Base-by-base conservation (phyloP, 2,797 vertebrate species). In the Cuculus canorus region DNA sequence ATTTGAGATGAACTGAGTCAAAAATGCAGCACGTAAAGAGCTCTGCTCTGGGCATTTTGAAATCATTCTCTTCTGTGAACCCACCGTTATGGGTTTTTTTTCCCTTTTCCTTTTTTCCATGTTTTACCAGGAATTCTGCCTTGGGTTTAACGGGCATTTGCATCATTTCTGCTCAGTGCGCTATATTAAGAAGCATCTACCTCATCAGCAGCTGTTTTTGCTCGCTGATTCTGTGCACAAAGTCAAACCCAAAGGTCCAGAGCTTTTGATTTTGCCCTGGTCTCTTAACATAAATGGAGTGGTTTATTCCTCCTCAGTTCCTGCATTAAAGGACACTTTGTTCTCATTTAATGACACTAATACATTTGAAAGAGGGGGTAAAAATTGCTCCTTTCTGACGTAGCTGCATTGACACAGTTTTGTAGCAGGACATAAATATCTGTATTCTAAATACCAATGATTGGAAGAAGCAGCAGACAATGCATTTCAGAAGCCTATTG, bases 121-220 rank as follows among this genome's bases (percentile, higher is more conserved):
- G 11, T 95, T 95, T 94, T 88, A 82, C 63, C 28, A 79, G 64
- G 60, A 93, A 92, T 71, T 84, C 57, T 77, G 10, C 80, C 2
- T 66, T 53, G 65, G 64, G 56, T 81, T 89, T 87, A 91, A 82
- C 65, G 91, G 82, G 37, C 2, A 1, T 27, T 94, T 93, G 71
- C 54, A 92, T 86, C 2, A 69, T 92, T 87, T 89, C 50, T 82
- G 78, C 61, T 57, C 75, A 77, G 2, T 80, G 41, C 77, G 48
- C 92, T 93, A 37, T 81, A 69, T 54, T 92, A 87, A 89, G 82
- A 59, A 88, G 22, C 24, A 83, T 63, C 50, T 86, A 92, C 69
- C 64, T 87, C 90, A 91, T 73, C 81, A 95, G 75, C 83, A 92
- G 93, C 76, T 94, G 85, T 82, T 88, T 94, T 73, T 87, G 33